Evolutionary conservation across 1,140 invertebrate species (phyloP), one percentile per base, ranked within the genome.

Genomic region (Sinonovacula constricta): DNA sequence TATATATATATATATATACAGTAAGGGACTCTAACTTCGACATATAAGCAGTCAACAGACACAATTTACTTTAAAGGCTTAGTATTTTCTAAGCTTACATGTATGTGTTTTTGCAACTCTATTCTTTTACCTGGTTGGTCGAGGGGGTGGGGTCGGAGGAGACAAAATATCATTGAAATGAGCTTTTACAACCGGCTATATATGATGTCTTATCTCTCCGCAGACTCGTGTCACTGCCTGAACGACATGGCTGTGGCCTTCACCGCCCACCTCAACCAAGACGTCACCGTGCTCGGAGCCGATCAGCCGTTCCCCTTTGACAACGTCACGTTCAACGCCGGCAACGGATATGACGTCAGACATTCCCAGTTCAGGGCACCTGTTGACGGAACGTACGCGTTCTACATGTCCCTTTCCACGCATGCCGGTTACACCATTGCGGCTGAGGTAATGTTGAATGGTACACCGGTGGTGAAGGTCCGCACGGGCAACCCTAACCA

Each of bases 281-380:
- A 76, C 34, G 34, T 76, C 0, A 66, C 33, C 0, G 72, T 76
- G 3, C 62, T 76, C 24, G 72, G 72, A 0, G 22, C 59, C 22
- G 72, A 76, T 30, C 72, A 76, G 28, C 72, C 72, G 1, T 2
- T 66, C 7, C 72, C 72, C 10, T 76, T 76, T 31, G 62, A 67
- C 28, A 65, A 76, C 26, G 72, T 76, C 62, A 76, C 72, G 4
- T n/a, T 76, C 0, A 76, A 76, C 28, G 72, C 57, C 39, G 72
- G 72, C 10, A 76, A 76, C 53, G 72, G 26, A 18, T 76, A 76
- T 33, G 72, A 76, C 30, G 63, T 53, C 1, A 30, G 72, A 2
- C 72, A 76, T 31, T 39, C 62, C 31, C 62, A 76, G 63, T 76
- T 76, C 36, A 39, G 72, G n/a, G 72, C 72, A 1, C 72, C 72